Conservation (phyloP, 2,113 vertebrate species). For the Chamaetylas fuelleborni region DNA sequence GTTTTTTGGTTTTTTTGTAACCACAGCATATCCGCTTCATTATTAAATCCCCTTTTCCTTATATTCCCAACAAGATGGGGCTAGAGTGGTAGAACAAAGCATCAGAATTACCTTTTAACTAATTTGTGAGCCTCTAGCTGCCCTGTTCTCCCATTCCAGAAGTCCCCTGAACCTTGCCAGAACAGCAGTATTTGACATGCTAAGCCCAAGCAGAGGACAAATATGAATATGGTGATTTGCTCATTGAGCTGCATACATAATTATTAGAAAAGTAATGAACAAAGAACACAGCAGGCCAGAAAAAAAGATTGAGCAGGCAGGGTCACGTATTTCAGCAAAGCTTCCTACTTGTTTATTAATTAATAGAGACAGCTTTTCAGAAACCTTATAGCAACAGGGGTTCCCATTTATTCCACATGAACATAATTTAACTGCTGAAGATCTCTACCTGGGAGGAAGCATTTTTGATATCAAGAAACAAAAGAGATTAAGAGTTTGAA, state of each 20-base stretch:
- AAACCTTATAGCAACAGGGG: neutral
- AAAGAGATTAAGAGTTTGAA: neutral
- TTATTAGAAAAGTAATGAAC: neutral
- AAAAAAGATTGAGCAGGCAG: neutral
- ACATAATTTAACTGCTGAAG: neutral
- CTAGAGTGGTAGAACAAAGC: neutral
- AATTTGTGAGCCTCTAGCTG: neutral
- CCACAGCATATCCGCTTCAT: neutral
- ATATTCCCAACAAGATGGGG: neutral
- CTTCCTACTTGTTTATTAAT: neutral
- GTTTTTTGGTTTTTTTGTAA: neutral
- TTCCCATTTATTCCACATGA: neutral
- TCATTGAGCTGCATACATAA: neutral
- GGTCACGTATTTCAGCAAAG: neutral
- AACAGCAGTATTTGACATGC: neutral
- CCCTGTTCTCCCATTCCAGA: neutral
- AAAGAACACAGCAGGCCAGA: neutral
- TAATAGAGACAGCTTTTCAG: neutral
- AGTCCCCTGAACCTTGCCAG: neutral
- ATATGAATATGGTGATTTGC: neutral
- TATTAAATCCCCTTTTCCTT: neutral
- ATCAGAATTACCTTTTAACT: neutral
- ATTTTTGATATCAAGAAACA: neutral
- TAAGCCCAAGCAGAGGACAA: neutral
- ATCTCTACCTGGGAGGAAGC: neutral